Percentiles rank a stretch among this genome's conserved stretches.
Evolutionary conservation across 2,888 invertebrate species (phyloP).

Genomic region (Tethea ocularis): DNA sequence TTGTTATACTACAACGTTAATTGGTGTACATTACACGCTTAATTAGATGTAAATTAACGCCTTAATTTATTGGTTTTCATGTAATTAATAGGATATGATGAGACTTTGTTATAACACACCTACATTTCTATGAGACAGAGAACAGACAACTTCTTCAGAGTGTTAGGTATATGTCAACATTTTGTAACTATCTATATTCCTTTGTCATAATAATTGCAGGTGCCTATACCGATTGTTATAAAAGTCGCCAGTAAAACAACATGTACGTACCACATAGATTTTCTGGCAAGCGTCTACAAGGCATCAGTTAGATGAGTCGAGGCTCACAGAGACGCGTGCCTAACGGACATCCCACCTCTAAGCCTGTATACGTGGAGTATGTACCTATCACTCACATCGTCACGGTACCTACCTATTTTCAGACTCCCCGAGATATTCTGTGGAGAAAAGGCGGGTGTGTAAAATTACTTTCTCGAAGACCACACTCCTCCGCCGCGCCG

Average conservation of each 20-base stretch:
- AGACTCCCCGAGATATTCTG: conserved; percentile 45
- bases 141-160: not conserved
- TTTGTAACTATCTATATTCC: not conserved
- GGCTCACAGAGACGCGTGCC: conserved; percentile 21
- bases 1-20: conserved; percentile 25
- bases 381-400: conserved; percentile 49
- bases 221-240: not conserved
- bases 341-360: conserved; percentile 45
- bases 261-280: conserved; percentile 14
- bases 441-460: conserved; percentile 39
- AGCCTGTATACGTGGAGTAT: conserved; percentile 38
- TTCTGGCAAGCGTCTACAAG: conserved; percentile 19
- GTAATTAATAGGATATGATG: not conserved
- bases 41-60: conserved; percentile 1
- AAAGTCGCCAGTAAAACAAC: not conserved
- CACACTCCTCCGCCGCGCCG: conserved; percentile 31
- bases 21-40: too few relatives aligned
- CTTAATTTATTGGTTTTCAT: not conserved
- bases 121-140: not conserved
- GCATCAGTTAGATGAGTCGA: conserved; percentile 22
- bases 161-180: not conserved
- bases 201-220: not conserved
- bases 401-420: conserved; percentile 48
- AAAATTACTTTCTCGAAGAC: conserved; percentile 55
- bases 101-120: not conserved